phyloP scores from a whole-genome alignment of 2,113 vertebrate species.

The Pachyramphus minor region DNA sequence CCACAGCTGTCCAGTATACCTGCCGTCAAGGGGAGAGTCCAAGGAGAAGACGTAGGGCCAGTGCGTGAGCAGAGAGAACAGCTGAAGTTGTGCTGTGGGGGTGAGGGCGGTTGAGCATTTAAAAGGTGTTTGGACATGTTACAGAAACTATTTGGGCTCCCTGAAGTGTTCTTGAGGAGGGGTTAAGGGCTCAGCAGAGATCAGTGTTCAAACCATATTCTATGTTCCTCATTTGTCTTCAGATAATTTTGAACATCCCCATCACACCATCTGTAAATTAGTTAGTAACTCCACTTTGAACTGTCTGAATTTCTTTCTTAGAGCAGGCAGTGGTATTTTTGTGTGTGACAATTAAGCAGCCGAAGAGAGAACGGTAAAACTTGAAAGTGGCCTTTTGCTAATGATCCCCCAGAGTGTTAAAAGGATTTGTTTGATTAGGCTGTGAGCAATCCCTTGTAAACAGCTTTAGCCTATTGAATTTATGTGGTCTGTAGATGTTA shows the following conservation, averaged over 20 bases:
- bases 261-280: neutral
- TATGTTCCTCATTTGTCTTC: neutral
- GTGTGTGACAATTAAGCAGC: neutral
- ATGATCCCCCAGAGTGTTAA: neutral
- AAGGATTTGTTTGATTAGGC: constrained; percentile 1
- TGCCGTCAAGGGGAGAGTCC: neutral
- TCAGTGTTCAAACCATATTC: neutral
- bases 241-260: neutral
- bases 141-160: neutral
- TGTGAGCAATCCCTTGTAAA: neutral
- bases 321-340: neutral
- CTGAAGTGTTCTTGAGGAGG: neutral
- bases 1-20: too few species aligned
- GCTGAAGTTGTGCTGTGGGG: neutral
- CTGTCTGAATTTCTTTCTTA: neutral
- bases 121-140: neutral
- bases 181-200: neutral
- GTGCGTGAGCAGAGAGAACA: neutral
- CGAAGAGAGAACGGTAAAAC: neutral
- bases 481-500: neutral
- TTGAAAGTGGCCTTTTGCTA: neutral
- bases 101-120: neutral
- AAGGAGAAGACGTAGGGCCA: neutral
- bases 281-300: neutral
- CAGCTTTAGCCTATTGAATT: neutral